Percentiles rank a stretch among this genome's conserved stretches.
These are phyloP conservation scores for Lasioglossum albipes DNA, from an alignment of 1,140 invertebrate species.

Conservation along the genomic window DNA sequence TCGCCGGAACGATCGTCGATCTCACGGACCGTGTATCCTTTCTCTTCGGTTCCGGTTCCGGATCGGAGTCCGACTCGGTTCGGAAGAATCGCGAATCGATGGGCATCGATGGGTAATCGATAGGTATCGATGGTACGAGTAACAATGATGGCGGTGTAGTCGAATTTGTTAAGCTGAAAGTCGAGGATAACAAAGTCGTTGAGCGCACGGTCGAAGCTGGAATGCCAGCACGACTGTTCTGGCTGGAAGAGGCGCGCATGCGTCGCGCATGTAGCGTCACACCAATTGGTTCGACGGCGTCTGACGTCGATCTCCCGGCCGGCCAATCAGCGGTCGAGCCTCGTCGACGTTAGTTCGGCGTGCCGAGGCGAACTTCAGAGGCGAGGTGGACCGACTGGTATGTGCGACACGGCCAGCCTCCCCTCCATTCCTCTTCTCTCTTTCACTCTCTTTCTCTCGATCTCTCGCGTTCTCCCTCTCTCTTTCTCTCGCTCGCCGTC, in stretches of 20 bases:
- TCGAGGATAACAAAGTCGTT: constrained; percentile 8
- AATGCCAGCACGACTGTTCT: constrained; percentile 26
- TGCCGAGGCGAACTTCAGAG: constrained; percentile 58
- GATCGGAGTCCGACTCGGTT: too few relatives aligned
- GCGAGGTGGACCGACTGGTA: constrained; percentile 69
- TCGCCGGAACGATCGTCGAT: too few relatives aligned
- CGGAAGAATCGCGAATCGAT: too few relatives aligned
- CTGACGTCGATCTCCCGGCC: constrained; percentile 71
- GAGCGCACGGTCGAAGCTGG: constrained; percentile 27
- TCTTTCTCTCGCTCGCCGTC: constrained; percentile 28
- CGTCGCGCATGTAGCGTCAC: constrained; percentile 12
- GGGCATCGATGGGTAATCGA: too few relatives aligned
- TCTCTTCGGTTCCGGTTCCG: too few relatives aligned
- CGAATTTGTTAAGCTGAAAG: background rate
- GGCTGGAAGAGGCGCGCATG: constrained; percentile 45
- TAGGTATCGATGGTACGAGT: too few relatives aligned
- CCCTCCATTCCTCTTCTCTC: constrained; percentile 20
- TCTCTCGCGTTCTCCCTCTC: constrained; percentile 27
- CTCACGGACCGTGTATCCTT: too few relatives aligned
- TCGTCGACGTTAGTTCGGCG: constrained; percentile 51
- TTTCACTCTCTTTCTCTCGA: constrained; percentile 22
- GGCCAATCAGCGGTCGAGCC: constrained; percentile 66
- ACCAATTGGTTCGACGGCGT: constrained; percentile 48
- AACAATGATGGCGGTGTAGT: too few relatives aligned
- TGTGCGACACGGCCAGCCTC: constrained; percentile 53